Conservation (phyloP, 1,140 invertebrate genomes). For the Nebria ingens region DNA sequence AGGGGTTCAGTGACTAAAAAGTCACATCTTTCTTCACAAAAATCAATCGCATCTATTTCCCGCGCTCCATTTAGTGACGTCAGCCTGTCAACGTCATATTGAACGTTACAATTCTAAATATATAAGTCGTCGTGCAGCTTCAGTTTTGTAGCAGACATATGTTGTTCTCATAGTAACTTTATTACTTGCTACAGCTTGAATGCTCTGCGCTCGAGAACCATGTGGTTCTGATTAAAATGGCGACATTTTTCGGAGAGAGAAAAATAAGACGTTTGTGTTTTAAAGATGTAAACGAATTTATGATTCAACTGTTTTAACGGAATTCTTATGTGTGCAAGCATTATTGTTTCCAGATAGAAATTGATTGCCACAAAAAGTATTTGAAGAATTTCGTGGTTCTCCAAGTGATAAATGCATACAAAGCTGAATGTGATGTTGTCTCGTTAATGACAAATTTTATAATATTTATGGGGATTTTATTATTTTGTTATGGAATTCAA, state of each 20-base stretch:
- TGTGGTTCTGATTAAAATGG: constrained; percentile 9
- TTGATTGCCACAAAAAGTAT: neutral
- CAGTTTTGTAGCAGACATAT: neutral
- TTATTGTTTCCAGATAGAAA: neutral
- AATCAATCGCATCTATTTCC: neutral
- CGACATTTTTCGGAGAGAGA: neutral
- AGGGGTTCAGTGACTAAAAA: neutral
- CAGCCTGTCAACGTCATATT: neutral
- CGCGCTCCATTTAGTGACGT: constrained; percentile 5
- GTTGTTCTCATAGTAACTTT: neutral
- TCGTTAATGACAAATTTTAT: constrained; percentile 6
- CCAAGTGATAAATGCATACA: neutral
- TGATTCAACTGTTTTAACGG: neutral
- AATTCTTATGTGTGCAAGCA: neutral
- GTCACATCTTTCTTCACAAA: constrained; percentile 6
- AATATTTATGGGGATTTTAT: neutral
- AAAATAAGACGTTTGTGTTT: neutral
- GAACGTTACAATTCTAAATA: constrained; percentile 1
- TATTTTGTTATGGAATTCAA: neutral
- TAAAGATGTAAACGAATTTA: neutral
- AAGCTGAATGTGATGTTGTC: neutral
- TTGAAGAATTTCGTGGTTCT: neutral
- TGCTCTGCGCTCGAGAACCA: no score
- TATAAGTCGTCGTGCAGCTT: neutral
- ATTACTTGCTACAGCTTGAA: no score